Base-by-base conservation (phyloP, 2,113 vertebrate species). In the Neolamprologus ventralis region DNA sequence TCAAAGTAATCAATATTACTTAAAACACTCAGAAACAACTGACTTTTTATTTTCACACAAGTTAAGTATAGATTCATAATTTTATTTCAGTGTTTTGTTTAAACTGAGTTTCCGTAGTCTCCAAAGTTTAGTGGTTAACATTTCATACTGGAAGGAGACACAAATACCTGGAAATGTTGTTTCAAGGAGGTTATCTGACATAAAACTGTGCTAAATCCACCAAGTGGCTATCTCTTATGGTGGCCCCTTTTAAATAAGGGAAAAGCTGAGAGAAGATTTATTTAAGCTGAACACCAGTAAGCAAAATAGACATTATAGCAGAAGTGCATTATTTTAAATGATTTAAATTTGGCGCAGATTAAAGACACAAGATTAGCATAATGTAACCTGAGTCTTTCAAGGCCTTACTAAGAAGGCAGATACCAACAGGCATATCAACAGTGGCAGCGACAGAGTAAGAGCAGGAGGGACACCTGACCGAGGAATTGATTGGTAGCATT, bases 381-480 rank as follows among this genome's bases (percentile, higher is more conserved):
- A 49, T 49, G 16, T 26, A 45, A 45, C 7, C 12, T 9, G 21
- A 54, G 9, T 14, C 6, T 19, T 73, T 92, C 5, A 94, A 28
- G 33, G 16, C 40, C 28, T 81, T 3, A 35, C 16, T 4, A 51
- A 23, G 2, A 90, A 84, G 9, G 35, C 7, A 8, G 88, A 92
- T 14, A 89, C 51, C 79, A 96, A 47, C 37, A 96, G 79, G 71
- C 91, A 93, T 35, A 89, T 26, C 93, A 85, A 94, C n/a, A 96
- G 78, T 7, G 91, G 86, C n/a, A 93, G 17, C 0, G 94, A 93
- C 54, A 91, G 58, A 6, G 35, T 81, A 3, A 88, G 14, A 21
- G 89, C 54, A 19, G 90, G 75, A 40, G 91, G 71, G 8, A 92
- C 82, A 10, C 82, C 84, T 9, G 71, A 93, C 4, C 2, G 85